phyloP scores from a whole-genome alignment of 2,113 vertebrate genomes.

The Piprites chloris region DNA sequence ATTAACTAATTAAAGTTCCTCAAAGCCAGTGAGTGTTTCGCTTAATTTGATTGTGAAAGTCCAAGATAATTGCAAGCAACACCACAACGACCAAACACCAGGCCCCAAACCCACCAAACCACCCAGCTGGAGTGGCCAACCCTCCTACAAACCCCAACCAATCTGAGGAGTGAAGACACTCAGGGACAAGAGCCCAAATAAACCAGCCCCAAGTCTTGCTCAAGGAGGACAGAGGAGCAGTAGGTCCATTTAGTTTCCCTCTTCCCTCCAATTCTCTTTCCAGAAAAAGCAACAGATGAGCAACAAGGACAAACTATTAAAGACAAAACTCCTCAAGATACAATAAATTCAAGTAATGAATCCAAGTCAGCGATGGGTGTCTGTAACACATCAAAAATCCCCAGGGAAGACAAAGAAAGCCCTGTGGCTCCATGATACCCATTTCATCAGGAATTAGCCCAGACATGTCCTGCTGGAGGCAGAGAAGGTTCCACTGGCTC shows the following conservation, averaged over 20 bases:
- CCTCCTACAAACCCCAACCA: neutral
- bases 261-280: neutral
- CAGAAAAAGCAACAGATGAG: neutral
- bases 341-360: neutral
- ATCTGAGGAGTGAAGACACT: neutral
- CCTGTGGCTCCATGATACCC: neutral
- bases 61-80: neutral
- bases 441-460: neutral
- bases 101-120: neutral
- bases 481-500: neutral
- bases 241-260: neutral
- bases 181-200: neutral
- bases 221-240: neutral
- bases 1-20: conserved; percentile 18
- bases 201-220: accelerated
- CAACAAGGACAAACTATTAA: neutral
- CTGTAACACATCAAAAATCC: neutral
- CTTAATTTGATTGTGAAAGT: neutral
- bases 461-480: neutral
- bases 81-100: neutral
- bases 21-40: neutral
- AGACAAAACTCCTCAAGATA: neutral
- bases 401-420: neutral
- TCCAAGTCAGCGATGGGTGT: neutral
- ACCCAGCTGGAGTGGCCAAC: neutral